A percentile compares a stretch with the other conserved stretches of the same genome.
Evolutionary conservation across 2,113 vertebrate genomes (phyloP).

Genomic region (Epinephelus fuscoguttatus): DNA sequence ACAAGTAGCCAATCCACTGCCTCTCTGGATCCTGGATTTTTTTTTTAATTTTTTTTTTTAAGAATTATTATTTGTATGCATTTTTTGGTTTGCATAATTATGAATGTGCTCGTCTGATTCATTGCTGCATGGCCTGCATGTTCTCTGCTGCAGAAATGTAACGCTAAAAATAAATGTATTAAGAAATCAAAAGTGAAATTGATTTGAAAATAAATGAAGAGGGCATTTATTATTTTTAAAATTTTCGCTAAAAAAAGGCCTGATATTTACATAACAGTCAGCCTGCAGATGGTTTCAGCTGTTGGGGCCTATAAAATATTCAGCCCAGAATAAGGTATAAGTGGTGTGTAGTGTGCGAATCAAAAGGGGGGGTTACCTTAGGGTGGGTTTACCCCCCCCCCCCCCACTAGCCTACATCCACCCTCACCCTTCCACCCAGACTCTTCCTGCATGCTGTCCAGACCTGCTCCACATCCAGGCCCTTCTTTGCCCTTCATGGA

Average conservation of each 20-base stretch:
- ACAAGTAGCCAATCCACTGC: not conserved
- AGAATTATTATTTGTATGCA: not conserved
- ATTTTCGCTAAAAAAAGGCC: not conserved
- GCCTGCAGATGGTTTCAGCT: slow-evolving; percentile 26
- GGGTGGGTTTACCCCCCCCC: not conserved
- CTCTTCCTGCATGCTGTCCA: slow-evolving; percentile 30
- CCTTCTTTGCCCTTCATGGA: slow-evolving; percentile 54
- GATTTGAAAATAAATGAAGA: not conserved
- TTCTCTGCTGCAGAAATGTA: not conserved
- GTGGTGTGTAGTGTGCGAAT: slow-evolving; percentile 18
- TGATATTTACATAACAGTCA: not conserved
- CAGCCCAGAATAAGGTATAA: slow-evolving; percentile 9
- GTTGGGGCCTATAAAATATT: slow-evolving; percentile 52
- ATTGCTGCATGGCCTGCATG: not conserved
- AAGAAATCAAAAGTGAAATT: slow-evolving; percentile 5
- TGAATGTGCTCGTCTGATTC: not conserved
- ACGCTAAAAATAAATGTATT: not conserved
- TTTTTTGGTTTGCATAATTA: not conserved
- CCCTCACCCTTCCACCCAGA: not conserved
- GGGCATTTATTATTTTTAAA: not conserved
- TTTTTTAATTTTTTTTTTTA: not conserved
- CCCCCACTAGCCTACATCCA: not conserved
- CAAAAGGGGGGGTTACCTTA: slow-evolving; percentile 3
- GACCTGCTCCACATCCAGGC: slow-evolving; percentile 54
- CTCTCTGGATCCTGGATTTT: slow-evolving; percentile 3